phyloP scores from a whole-genome alignment of 2,113 vertebrate species.

The Thymallus thymallus region DNA sequence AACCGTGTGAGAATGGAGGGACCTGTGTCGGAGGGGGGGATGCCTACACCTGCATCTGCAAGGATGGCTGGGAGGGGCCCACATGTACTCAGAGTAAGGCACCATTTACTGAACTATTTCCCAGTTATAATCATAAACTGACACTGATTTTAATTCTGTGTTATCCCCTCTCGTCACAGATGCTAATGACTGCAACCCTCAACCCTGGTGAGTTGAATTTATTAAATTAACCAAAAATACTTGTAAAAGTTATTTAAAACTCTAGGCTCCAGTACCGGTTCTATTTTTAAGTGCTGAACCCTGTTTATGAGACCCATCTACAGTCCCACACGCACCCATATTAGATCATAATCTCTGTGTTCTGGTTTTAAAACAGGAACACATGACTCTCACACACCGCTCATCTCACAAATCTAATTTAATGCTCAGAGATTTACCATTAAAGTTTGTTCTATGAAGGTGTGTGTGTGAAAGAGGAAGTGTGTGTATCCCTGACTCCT shows the following conservation, averaged over 20 bases:
- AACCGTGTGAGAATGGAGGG: slow-evolving; percentile 89
- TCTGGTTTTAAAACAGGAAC: slow-evolving; percentile 1
- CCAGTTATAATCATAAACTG: background rate
- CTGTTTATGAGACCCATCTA: no score
- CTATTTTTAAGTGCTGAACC: background rate
- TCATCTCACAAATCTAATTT: slow-evolving; percentile 10
- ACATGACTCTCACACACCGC: background rate
- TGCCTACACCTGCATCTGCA: slow-evolving; percentile 91
- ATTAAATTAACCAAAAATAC: no score
- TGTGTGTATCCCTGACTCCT: background rate
- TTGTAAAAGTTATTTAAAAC: slow-evolving; percentile 14
- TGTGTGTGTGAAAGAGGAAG: background rate
- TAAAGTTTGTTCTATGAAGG: background rate
- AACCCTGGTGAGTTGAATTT: slow-evolving; percentile 85
- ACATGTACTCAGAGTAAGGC: slow-evolving; percentile 88
- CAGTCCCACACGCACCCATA: background rate
- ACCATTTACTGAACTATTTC: background rate
- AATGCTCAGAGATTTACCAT: slow-evolving; percentile 1
- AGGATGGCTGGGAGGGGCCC: slow-evolving; percentile 92
- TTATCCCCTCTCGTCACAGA: slow-evolving; percentile 70
- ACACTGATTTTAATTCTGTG: background rate
- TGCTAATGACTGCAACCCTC: slow-evolving; percentile 91
- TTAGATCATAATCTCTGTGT: background rate
- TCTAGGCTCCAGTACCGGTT: no score
- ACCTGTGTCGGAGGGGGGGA: slow-evolving; percentile 90